Percentiles rank a stretch among this genome's conserved stretches.
Conservation (phyloP, 53 echinoderm and acorn worm genomes). For the Antedon mediterranea region DNA sequence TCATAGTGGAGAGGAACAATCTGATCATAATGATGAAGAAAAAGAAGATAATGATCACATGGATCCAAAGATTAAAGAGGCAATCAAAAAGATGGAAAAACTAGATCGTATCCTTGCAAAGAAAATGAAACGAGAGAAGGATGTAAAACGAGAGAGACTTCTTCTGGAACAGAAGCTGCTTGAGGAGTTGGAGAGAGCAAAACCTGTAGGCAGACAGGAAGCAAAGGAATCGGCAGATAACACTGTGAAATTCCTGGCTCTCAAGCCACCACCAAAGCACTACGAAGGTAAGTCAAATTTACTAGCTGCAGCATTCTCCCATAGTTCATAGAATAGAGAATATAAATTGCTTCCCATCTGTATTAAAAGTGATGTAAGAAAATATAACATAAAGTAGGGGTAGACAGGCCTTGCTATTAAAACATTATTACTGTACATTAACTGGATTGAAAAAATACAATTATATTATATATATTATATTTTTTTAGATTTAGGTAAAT, state of each 20-base stretch:
- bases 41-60: slow-evolving; percentile 25
- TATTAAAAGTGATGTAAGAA: no score
- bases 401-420: no score
- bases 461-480: no score
- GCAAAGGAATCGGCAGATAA: slow-evolving; percentile 60
- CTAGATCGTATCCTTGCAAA: slow-evolving; percentile 78
- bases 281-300: slow-evolving; percentile 59
- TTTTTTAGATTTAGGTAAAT: no score
- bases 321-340: no score
- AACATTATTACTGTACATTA: no score
- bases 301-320: no score
- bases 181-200: slow-evolving; percentile 55
- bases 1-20: not conserved
- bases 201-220: slow-evolving; percentile 58
- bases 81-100: slow-evolving; percentile 83
- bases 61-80: slow-evolving; percentile 61
- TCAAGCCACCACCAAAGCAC: slow-evolving; percentile 73
- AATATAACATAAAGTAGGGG: no score
- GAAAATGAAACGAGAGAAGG: slow-evolving; percentile 59
- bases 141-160: slow-evolving; percentile 71
- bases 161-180: slow-evolving; percentile 53
- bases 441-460: no score
- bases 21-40: not conserved
- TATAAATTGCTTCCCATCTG: no score
- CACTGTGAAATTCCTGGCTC: slow-evolving; percentile 57